Evolutionary conservation across 2,113 vertebrate genomes (phyloP).

Genomic region (Alethe diademata): DNA sequence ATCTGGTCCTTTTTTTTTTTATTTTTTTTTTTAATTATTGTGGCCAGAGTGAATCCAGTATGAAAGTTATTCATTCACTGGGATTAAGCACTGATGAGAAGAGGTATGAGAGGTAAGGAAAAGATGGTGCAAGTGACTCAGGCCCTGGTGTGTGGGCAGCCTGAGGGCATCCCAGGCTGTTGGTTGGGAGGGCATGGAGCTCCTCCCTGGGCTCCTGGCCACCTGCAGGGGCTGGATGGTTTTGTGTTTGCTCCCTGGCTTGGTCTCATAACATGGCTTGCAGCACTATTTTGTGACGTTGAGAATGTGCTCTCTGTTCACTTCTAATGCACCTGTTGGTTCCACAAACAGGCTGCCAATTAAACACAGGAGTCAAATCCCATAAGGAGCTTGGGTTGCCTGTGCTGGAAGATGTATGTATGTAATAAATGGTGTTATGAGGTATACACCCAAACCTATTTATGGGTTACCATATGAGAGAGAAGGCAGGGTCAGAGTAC

Average conservation of each 20-base stretch:
- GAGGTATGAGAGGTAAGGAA: not conserved
- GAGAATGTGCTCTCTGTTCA: conserved; percentile 42
- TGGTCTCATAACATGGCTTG: not conserved
- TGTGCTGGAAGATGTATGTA: conserved; percentile 16
- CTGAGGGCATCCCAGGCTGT: not conserved
- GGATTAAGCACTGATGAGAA: not conserved
- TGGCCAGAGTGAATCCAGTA: not conserved
- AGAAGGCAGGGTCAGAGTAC: not conserved
- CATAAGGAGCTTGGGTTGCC: conserved; percentile 24
- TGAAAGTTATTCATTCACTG: not conserved
- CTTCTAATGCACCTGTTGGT: conserved; percentile 16
- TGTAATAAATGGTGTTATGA: conserved; percentile 35
- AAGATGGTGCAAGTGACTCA: not conserved
- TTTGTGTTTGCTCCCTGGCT: conserved; percentile 10
- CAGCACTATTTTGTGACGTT: conserved; percentile 1
- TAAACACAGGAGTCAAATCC: conserved; percentile 35
- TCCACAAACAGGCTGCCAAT: conserved; percentile 23
- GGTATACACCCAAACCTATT: conserved; percentile 23
- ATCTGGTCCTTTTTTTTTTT: not conserved
- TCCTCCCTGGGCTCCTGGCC: not conserved
- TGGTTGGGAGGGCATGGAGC: not conserved
- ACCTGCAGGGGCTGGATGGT: not conserved
- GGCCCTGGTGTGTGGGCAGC: not conserved
- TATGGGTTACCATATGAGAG: conserved; percentile 12
- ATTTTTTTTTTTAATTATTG: not conserved